Evolutionary conservation across 1,140 invertebrate species (phyloP), one percentile per base, ranked within the genome.

Genomic region (Drosophila ogumai): DNA sequence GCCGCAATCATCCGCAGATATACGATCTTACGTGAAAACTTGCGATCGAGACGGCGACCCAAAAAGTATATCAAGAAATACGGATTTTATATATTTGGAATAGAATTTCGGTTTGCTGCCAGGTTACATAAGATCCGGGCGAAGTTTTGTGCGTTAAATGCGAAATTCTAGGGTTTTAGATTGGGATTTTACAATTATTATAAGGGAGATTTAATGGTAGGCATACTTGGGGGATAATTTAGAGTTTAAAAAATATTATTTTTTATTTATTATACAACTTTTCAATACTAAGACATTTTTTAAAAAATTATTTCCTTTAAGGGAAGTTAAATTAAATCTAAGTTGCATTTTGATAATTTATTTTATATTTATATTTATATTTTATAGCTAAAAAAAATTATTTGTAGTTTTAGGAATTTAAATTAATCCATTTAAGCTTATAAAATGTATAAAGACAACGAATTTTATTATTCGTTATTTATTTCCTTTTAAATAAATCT

Each of bases 1-100:
- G 49, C 50, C 49, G 10, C 40, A 56, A 55, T 71, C 61, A 54
- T 46, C 41, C 38, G 59, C 61, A 75, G 73, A 74, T 56, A 75
- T 65, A 57, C 59, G 54, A 75, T 75, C 44, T 54, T 58, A 64
- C 65, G 49, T 43, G 28, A 31, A 36, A 54, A 22, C 28, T 55
- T 57, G 32, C 32, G 61, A 75, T 75, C 67, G 43, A 60, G 43
- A 38, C 32, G 40, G 50, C 66, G 66, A 69, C 66, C 63, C 44
- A 67, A 32, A 68, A 50, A 69, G 49, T 31, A 55, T 43, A 68
- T 54, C 50, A 67, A 46, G 13, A 68, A 52, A 64, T 17, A 52
- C 58, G 41, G 32, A 63, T 64, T 34, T 46, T 72, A 63, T 63
- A 63, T 63, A 73, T 49, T 74, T 36, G 68, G 46, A 60, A 73